Percentiles rank a stretch among this genome's conserved stretches.
phyloP scores from a whole-genome alignment of 2,113 vertebrate genomes.

The Actinemys pallida region DNA sequence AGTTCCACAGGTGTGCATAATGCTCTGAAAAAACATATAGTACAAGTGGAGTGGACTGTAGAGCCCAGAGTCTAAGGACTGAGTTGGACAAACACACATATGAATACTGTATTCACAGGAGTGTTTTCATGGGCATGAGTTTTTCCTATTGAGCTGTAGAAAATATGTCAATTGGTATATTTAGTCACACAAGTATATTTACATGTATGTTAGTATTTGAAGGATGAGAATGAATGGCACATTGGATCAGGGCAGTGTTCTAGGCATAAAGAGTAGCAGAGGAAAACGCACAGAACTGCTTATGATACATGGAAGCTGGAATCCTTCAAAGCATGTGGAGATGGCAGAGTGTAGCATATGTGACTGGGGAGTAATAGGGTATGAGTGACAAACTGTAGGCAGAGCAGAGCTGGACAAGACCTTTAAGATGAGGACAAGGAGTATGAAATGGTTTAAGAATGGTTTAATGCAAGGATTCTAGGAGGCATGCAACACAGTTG shows the following conservation, averaged over 20 bases:
- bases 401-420: not conserved
- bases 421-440: not conserved
- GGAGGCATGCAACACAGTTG: not conserved
- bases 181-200: not conserved
- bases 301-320: fast-evolving
- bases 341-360: fast-evolving
- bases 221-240: not conserved
- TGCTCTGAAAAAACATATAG: not conserved
- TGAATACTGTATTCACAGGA: not conserved
- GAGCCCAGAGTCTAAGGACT: not conserved
- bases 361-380: too few relatives aligned
- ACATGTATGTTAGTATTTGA: not conserved
- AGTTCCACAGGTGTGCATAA: not conserved
- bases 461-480: not conserved
- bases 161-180: not conserved
- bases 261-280: not conserved
- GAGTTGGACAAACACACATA: not conserved
- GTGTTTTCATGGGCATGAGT: not conserved
- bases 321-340: fast-evolving
- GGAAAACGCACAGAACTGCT: fast-evolving
- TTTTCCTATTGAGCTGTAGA: not conserved
- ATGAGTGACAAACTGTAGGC: not conserved
- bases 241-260: not conserved
- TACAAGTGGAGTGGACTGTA: not conserved
- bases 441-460: not conserved